These are phyloP conservation scores for Meandrina meandrites DNA, from an alignment of 92 coral and sea anemone species.

Conservation along the genomic window DNA sequence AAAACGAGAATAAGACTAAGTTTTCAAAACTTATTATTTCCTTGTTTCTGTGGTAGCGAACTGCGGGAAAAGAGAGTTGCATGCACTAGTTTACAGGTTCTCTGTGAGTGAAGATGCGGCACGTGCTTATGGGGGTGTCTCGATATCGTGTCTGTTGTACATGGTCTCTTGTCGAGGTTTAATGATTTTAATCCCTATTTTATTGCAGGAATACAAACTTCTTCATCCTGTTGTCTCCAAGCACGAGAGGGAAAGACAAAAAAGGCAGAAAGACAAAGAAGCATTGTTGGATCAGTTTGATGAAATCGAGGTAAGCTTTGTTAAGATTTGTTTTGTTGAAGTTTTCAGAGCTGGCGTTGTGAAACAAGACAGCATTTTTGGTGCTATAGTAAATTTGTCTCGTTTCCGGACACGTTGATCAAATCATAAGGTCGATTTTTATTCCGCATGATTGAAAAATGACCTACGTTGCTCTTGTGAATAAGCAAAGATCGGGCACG, in stretches of 20 bases:
- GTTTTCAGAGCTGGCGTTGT: background rate
- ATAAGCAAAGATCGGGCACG: background rate
- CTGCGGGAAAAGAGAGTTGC: too few relatives aligned
- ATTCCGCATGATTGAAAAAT: background rate
- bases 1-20: background rate
- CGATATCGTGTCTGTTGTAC: background rate
- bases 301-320: slow-evolving; percentile 69
- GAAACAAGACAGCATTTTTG: too few relatives aligned
- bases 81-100: too few relatives aligned
- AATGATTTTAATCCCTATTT: background rate
- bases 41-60: too few relatives aligned
- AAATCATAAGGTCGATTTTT: too few relatives aligned
- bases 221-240: slow-evolving; percentile 92
- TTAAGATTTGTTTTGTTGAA: background rate
- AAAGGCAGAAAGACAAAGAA: slow-evolving; percentile 56
- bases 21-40: too few relatives aligned
- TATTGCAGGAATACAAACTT: slow-evolving; percentile 73
- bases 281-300: slow-evolving; percentile 79
- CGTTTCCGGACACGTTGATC: too few relatives aligned
- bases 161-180: background rate
- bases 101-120: too few relatives aligned
- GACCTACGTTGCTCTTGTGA: background rate
- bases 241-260: slow-evolving; percentile 79
- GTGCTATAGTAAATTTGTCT: too few relatives aligned
- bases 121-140: too few relatives aligned